Evolutionary conservation across 2,113 vertebrate species (phyloP).

Genomic region (Ochotona curzoniae): DNA sequence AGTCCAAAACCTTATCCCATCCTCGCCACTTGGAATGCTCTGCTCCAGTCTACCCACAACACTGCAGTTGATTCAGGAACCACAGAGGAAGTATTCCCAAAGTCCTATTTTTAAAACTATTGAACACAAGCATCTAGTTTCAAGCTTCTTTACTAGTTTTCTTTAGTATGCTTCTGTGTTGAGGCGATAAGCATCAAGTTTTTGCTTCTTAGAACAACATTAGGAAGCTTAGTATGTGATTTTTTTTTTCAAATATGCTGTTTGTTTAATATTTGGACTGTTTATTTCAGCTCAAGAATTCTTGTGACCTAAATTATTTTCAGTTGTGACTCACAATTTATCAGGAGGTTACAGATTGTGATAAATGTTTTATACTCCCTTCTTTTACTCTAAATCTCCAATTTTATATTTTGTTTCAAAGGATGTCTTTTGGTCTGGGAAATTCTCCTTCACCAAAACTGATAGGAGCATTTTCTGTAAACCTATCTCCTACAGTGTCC

Average conservation of each 20-base stretch:
- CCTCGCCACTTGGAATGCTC: neutral
- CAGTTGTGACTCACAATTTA: slow-evolving; percentile 25
- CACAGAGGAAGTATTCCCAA: neutral
- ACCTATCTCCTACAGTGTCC: neutral
- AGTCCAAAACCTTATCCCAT: neutral
- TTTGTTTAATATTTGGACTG: neutral
- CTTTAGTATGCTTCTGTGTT: neutral
- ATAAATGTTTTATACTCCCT: slow-evolving; percentile 28
- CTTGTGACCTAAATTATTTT: slow-evolving; percentile 33
- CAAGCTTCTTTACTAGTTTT: neutral
- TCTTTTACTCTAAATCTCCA: neutral
- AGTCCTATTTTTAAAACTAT: neutral
- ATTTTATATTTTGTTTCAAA: slow-evolving; percentile 48
- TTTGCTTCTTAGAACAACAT: slow-evolving; percentile 16
- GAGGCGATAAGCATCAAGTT: neutral
- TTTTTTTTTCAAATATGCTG: neutral
- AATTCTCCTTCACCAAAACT: neutral
- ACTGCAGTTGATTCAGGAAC: neutral
- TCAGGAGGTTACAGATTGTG: neutral
- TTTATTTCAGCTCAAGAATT: slow-evolving; percentile 10
- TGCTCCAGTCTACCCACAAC: neutral
- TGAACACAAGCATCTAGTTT: neutral
- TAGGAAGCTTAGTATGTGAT: neutral
- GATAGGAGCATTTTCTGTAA: neutral
- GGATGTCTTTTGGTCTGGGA: neutral